A percentile compares a stretch with the other conserved stretches of the same genome.
Conservation (phyloP, 1,140 invertebrate species). For the Aculops lycopersici region DNA sequence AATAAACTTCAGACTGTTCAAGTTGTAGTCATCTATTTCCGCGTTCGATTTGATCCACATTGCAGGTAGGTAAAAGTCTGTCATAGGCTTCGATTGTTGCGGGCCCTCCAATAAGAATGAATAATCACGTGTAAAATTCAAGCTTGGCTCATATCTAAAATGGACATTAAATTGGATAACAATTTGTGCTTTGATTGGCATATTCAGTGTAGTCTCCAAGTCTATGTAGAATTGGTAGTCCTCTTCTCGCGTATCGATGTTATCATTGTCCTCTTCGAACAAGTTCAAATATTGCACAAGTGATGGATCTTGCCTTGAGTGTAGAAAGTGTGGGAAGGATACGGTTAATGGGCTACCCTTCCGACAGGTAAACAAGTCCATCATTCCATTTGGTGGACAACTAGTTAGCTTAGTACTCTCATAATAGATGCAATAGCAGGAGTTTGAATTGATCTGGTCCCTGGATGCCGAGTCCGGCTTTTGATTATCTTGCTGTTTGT, state of each 20-base stretch:
- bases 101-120: too few species aligned
- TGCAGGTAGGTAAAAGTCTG: neutral
- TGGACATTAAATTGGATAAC: neutral
- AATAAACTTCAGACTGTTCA: neutral
- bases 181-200: neutral
- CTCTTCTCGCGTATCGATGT: neutral
- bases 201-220: neutral
- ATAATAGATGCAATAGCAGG: slow-evolving; percentile 5
- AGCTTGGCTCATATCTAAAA: neutral
- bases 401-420: neutral
- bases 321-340: neutral
- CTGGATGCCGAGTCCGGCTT: too few species aligned
- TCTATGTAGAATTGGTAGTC: neutral
- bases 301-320: too few species aligned
- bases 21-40: neutral
- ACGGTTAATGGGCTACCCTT: neutral
- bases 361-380: neutral
- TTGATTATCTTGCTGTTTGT: too few species aligned
- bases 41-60: neutral
- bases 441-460: slow-evolving; percentile 2
- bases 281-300: too few species aligned
- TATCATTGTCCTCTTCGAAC: neutral
- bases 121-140: neutral
- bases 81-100: neutral
- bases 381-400: slow-evolving; percentile 8